Percentiles rank a stretch among this genome's conserved stretches.
Conservation (phyloP, 2,888 invertebrate species). For the Plutella xylostella region DNA sequence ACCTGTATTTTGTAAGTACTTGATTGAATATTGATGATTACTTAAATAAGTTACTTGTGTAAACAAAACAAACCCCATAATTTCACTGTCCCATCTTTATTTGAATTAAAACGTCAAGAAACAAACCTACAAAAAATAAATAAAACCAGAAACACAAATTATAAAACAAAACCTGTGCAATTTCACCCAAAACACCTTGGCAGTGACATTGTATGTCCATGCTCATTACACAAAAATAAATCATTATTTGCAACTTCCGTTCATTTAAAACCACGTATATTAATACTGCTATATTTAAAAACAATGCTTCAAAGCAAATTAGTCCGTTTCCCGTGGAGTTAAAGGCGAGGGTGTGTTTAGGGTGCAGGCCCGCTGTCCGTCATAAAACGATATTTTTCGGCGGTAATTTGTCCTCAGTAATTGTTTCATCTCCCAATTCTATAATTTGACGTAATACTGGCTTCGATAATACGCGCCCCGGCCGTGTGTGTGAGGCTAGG, state of each 20-base stretch:
- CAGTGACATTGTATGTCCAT: background rate
- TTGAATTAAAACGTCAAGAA: too few relatives aligned
- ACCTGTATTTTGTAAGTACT: too few relatives aligned
- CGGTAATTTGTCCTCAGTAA: slow-evolving; percentile 33
- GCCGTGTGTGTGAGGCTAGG: background rate
- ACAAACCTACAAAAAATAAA: too few relatives aligned
- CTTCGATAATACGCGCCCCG: slow-evolving; percentile 12
- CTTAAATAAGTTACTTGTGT: too few relatives aligned
- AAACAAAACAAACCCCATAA: too few relatives aligned
- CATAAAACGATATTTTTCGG: slow-evolving; percentile 26
- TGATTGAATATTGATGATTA: too few relatives aligned
- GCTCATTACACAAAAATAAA: slow-evolving; percentile 1
- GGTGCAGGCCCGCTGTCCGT: slow-evolving; percentile 14
- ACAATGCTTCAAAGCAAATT: background rate
- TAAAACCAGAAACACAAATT: too few relatives aligned
- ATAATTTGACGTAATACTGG: slow-evolving; percentile 41
- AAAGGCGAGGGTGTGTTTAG: background rate
- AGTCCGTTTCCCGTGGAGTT: background rate
- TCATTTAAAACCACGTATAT: slow-evolving; percentile 25
- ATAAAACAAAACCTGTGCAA: too few relatives aligned
- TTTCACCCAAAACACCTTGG: too few relatives aligned
- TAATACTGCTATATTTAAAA: background rate
- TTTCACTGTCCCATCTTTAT: too few relatives aligned
- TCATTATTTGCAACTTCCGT: slow-evolving; percentile 15
- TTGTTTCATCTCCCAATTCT: slow-evolving; percentile 30